Base-by-base conservation (phyloP, 64 coral and sea anemone genomes). In the Dendrophyllia cribrosa region DNA sequence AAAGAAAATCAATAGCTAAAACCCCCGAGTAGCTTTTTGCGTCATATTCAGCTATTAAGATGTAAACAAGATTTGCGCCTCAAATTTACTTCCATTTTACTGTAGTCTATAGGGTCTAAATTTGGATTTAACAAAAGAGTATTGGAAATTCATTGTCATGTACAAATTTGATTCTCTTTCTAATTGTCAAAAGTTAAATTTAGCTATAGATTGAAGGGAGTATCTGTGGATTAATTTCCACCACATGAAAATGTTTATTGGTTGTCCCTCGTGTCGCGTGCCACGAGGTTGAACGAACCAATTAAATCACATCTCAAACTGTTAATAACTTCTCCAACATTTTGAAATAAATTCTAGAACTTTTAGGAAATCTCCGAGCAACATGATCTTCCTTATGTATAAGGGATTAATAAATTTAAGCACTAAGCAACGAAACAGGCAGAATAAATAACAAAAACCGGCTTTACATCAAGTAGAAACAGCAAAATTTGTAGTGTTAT, bases 221-320 rank as follows among this genome's bases (percentile, higher is more conserved):
- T 66, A 12, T 67, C 43, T 19, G 59, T 45, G 34, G 16, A 62
- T 46, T 82, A 64, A 82, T 82, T 60, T 82, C 24, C n/a, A 7
- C 34, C 46, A 12, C 9, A 50, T 68, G 46, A 59, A 59, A 51
- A 12, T 9, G 15, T 84, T 67, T 12, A 50, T 84, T 67, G 64
- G 19, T 67, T 51, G 12, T 66, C 43, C 62, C 80, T 66, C 62
- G 62, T 84, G 80, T 84, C 80, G 80, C 80, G 80, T 84, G 80
- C 80, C 80, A 68, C 43, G 45, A 44, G 4, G 20, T 6, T 22
- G 43, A 84, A 84, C 16, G 17, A 68, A 19, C 80, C 80, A 84
- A 84, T 84, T 66, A 84, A 44, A 84, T 51, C 9, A 5, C 6
- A 13, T 3, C 46, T 68, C 62, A 67, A 67, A 61, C 80, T 67